Conservation (phyloP, 1,140 invertebrate species). For the Polyergus mexicanus region DNA sequence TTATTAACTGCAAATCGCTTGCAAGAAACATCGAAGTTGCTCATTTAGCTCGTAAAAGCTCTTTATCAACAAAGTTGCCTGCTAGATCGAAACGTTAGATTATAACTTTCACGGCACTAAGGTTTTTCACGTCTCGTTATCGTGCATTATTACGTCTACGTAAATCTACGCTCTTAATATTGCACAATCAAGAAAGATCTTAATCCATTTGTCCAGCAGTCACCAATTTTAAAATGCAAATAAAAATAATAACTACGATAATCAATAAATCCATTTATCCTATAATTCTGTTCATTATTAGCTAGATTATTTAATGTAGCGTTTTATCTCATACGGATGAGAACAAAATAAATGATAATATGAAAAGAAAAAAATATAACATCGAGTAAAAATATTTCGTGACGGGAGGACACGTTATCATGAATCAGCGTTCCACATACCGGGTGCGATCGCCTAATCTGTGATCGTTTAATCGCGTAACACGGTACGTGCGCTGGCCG, state of each 20-base stretch:
- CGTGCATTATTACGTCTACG: conserved; percentile 48
- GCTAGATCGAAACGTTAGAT: conserved; percentile 52
- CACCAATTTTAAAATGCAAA: not conserved
- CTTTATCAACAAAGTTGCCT: conserved; percentile 56
- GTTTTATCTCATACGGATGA: not conserved
- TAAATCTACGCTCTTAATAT: conserved; percentile 30
- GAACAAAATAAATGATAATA: conserved; percentile 10
- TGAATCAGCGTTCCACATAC: conserved; percentile 65
- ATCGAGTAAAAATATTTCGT: conserved; percentile 40
- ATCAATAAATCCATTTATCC: not conserved
- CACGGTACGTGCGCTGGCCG: conserved; percentile 41
- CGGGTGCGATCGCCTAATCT: conserved; percentile 55
- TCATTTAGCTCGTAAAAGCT: conserved; percentile 51
- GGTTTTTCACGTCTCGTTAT: conserved; percentile 56
- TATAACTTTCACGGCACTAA: conserved; percentile 27
- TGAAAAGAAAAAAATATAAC: not conserved
- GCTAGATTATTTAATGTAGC: not conserved
- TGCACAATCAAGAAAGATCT: not conserved
- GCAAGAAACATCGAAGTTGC: conserved; percentile 54
- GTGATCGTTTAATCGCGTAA: conserved; percentile 50
- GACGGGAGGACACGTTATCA: conserved; percentile 45
- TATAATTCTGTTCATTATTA: not conserved
- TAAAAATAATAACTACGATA: not conserved
- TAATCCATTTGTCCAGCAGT: not conserved
- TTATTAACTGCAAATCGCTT: conserved; percentile 56